phyloP scores from a whole-genome alignment of 2,888 invertebrate species.

The Netelia virgata region DNA sequence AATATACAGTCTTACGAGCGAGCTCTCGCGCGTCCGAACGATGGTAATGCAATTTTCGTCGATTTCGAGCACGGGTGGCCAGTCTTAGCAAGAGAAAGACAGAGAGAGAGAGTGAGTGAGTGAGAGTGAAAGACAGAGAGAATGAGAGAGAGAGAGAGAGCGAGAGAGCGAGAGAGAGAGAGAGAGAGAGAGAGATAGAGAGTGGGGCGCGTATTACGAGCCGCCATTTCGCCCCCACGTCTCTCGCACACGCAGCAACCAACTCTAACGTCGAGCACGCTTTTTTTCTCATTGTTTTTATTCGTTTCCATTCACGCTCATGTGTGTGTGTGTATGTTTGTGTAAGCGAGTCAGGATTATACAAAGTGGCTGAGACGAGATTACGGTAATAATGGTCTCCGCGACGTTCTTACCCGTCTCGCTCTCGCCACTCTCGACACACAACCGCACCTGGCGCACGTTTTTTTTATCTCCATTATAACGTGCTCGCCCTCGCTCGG shows the following conservation, averaged over 20 bases:
- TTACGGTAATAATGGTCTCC: conserved; percentile 70
- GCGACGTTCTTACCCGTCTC: conserved; percentile 15
- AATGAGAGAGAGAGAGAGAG: neutral
- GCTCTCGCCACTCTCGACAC: conserved; percentile 5
- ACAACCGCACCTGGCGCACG: conserved; percentile 61
- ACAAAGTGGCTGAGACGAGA: conserved; percentile 69
- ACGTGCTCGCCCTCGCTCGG: neutral
- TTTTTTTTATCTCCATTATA: conserved; percentile 34
- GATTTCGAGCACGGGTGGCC: conserved; percentile 63
- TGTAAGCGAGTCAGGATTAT: conserved; percentile 50
- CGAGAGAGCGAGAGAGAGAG: neutral
- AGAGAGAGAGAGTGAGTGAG: neutral
- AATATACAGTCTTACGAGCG: conserved; percentile 1
- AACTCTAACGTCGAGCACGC: neutral
- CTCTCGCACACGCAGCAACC: conserved; percentile 33
- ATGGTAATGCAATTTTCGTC: conserved; percentile 71
- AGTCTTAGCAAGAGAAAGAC: neutral
- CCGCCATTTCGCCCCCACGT: conserved; percentile 41
- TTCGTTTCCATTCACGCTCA: conserved; percentile 15
- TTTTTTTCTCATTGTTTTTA: no score
- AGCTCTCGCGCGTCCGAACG: conserved; percentile 7
- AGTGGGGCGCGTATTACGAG: conserved; percentile 56
- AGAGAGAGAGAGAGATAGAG: neutral
- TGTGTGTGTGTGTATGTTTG: conserved; percentile 2
- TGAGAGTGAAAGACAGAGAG: no score